A percentile compares a stretch with the other conserved stretches of the same genome.
These are phyloP conservation scores for Athripsodes cinereus DNA, from an alignment of 2,888 invertebrate genomes.

Conservation along the genomic window DNA sequence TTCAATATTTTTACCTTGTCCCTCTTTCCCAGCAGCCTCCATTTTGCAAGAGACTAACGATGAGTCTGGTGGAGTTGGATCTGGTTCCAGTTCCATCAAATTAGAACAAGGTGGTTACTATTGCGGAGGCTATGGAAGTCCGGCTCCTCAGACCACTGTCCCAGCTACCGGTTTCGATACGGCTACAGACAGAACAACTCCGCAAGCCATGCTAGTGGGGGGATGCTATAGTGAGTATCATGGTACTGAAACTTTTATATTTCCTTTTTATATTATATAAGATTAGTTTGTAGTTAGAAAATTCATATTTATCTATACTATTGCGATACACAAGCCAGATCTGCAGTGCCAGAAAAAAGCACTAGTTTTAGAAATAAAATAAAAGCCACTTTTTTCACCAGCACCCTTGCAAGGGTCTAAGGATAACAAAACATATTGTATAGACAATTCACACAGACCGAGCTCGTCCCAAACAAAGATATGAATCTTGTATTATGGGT, in stretches of 20 bases:
- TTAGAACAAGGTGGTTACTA: constrained; percentile 48
- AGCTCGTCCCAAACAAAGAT: too few relatives aligned
- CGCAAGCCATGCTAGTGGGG: constrained; percentile 63
- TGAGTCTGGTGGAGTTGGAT: constrained; percentile 48
- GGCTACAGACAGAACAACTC: constrained; percentile 48
- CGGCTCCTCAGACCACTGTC: constrained; percentile 36
- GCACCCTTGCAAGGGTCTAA: too few relatives aligned
- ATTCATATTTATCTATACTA: too few relatives aligned
- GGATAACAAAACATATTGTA: too few relatives aligned
- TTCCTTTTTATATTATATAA: constrained; percentile 3
- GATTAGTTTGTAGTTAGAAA: neutral
- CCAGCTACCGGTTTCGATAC: constrained; percentile 38
- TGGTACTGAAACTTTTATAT: constrained; percentile 7
- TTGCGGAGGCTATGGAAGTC: constrained; percentile 39
- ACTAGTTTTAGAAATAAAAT: too few relatives aligned
- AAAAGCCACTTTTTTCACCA: too few relatives aligned
- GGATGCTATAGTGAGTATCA: constrained; percentile 69
- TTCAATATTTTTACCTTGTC: constrained; percentile 20
- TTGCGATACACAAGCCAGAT: too few relatives aligned
- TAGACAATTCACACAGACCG: too few relatives aligned
- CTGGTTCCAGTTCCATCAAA: constrained; percentile 45
- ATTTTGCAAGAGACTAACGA: constrained; percentile 87
- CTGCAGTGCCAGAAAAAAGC: too few relatives aligned
- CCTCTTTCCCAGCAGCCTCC: constrained; percentile 61
- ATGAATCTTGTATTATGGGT: too few relatives aligned